Evolutionary conservation across 2,888 invertebrate genomes (phyloP).

Genomic region (Heliconius aoede): DNA sequence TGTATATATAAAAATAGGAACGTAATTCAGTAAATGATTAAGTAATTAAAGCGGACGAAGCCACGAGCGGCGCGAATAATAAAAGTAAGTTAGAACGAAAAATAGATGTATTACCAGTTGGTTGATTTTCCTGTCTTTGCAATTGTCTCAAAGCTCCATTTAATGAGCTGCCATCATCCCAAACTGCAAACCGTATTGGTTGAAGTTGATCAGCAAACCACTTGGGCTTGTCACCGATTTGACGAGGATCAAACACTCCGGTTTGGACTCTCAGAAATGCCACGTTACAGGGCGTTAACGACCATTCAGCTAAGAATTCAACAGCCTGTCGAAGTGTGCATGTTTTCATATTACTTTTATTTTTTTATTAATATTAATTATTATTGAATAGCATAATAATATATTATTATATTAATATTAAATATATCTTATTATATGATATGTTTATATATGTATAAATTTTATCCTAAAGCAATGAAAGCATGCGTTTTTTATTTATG

Average conservation of each 20-base stretch:
- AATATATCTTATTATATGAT: no score
- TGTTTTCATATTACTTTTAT: no score
- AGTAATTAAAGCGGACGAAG: no score
- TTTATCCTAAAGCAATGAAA: no score
- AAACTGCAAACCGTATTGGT: conserved; percentile 95
- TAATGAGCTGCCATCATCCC: conserved; percentile 93
- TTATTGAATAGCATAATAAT: no score
- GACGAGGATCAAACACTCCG: conserved; percentile 95
- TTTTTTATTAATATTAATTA: not conserved
- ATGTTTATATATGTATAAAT: no score
- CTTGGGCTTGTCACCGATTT: conserved; percentile 98
- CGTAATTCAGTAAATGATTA: no score
- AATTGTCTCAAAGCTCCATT: conserved; percentile 89
- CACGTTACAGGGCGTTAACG: conserved; percentile 97
- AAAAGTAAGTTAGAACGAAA: not conserved
- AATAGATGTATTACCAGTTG: conserved; percentile 83
- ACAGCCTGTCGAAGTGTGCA: conserved; percentile 87
- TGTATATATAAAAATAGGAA: no score
- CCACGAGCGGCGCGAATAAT: no score
- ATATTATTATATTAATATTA: no score
- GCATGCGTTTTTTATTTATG: conserved; percentile 30
- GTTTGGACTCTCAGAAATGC: conserved; percentile 99
- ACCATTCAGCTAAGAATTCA: conserved; percentile 99
- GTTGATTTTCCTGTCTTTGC: conserved; percentile 90
- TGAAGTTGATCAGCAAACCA: conserved; percentile 97